Evolutionary conservation across 1,140 invertebrate species (phyloP).

Genomic region (Drosophila quadrilineata): DNA sequence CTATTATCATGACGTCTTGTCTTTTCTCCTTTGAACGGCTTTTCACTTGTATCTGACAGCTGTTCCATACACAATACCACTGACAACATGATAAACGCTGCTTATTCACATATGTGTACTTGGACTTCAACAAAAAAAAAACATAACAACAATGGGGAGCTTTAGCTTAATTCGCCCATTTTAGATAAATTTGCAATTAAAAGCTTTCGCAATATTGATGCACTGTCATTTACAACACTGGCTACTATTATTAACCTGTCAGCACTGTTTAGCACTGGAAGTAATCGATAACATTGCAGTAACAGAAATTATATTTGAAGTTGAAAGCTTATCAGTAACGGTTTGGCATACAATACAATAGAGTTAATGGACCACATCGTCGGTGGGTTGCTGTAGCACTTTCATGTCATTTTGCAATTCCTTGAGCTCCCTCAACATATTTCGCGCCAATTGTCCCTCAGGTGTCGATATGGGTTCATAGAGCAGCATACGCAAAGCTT

Average conservation of each 20-base stretch:
- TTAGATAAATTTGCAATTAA: not conserved
- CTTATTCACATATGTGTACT: not conserved
- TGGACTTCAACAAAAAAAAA: too few species aligned
- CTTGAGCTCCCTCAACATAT: conserved; percentile 86
- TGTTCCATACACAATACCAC: conserved; percentile 6
- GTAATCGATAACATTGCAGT: not conserved
- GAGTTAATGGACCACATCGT: conserved; percentile 43
- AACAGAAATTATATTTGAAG: conserved; percentile 7
- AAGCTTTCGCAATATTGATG: not conserved
- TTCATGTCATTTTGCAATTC: conserved; percentile 84
- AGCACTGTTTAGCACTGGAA: not conserved
- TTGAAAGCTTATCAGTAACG: not conserved
- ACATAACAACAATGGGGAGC: conserved; percentile 17
- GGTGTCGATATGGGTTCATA: conserved; percentile 88
- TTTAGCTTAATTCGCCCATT: not conserved
- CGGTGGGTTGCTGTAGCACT: conserved; percentile 33
- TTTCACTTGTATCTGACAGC: conserved; percentile 11
- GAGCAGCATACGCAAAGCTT: conserved; percentile 85
- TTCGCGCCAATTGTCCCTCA: conserved; percentile 86
- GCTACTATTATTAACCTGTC: not conserved
- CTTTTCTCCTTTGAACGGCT: conserved; percentile 7
- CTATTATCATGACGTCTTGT: conserved; percentile 5
- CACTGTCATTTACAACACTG: not conserved
- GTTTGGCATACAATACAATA: not conserved
- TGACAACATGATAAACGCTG: not conserved